Percentiles rank a stretch among this genome's conserved stretches.
These are phyloP conservation scores for Drosophila emarginata DNA, from an alignment of 2,888 invertebrate species.

Conservation along the genomic window DNA sequence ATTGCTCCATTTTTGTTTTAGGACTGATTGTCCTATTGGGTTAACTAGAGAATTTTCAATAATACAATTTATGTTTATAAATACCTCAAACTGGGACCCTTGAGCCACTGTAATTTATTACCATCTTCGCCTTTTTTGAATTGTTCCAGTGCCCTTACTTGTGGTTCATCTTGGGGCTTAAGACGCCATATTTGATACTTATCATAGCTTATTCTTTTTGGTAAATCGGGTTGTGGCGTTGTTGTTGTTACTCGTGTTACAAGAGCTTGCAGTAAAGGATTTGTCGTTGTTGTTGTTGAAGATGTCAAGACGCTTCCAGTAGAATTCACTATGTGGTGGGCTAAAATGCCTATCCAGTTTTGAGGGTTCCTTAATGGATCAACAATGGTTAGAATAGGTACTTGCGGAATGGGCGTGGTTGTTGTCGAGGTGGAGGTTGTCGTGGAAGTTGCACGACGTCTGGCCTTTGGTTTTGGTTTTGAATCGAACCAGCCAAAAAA, in stretches of 20 bases:
- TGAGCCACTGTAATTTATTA: conserved; percentile 85
- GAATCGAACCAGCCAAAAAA: conserved; percentile 84
- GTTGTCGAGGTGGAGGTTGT: conserved; percentile 74
- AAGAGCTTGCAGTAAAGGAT: conserved; percentile 71
- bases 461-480: conserved; percentile 61
- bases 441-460: conserved; percentile 69
- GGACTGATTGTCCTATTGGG: neutral
- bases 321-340: conserved; percentile 81
- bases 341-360: conserved; percentile 81
- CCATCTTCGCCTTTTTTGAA: conserved; percentile 83
- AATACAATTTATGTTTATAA: neutral
- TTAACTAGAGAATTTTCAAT: conserved; percentile 2
- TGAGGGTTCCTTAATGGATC: conserved; percentile 81
- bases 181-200: conserved; percentile 84
- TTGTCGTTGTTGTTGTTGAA: conserved; percentile 54
- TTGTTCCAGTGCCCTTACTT: conserved; percentile 82
- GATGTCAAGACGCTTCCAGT: conserved; percentile 42
- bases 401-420: conserved; percentile 73
- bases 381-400: conserved; percentile 81
- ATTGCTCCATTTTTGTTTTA: too few relatives aligned
- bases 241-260: conserved; percentile 54
- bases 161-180: conserved; percentile 81
- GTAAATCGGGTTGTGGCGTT: conserved; percentile 62
- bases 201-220: conserved; percentile 80
- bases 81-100: conserved; percentile 83